Base-by-base conservation (phyloP, 2,888 invertebrate species). In the Stegophylla sp. region DNA sequence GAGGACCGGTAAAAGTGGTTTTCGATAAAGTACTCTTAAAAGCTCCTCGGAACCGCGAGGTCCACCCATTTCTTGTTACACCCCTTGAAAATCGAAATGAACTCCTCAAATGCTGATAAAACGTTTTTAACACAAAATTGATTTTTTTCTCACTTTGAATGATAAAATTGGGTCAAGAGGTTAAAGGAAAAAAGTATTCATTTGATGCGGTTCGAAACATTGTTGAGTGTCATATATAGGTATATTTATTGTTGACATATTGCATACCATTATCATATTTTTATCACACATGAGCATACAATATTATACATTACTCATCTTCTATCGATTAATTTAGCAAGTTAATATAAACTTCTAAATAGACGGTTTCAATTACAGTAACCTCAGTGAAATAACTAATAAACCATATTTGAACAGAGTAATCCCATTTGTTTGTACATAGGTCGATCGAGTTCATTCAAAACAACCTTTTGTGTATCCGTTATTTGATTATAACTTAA, bases 81-180 rank as follows among this genome's bases (percentile, higher is more conserved):
- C 51, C 59, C 5, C 67, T 77, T 45, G 28, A 77, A 77, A 28
- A 59, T 76, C 67, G 67, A 56, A 77, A 67, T 59, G 28, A 67
- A 77, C 67, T 67, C 66, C 76, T 28, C 43, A 59, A 67, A 67
- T 77, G 77, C 77, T 77, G 67, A 67, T 77, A 77, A 67, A 67
- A 77, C 67, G 15, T 28, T 77, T 76, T 67, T 67, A 51, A 64
- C 17, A 41, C 12, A 53, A 26, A 75, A 75, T 53, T 23, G 41
- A 75, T 75, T 51, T 75, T 63, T 75, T 63, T 23, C 10, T 23
- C 20, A 15, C n/a, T 13, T 10, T 48, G 26, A 43, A 75, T 75
- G 41, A 53, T 53, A n/a, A 51, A 75, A 51, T 75, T 64, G 51
- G 51, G 75, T 75, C 75, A 64, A 64, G 41, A 17, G n/a, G 17